Conservation (phyloP, 2,113 vertebrate species). For the Erythrolamprus reginae region DNA sequence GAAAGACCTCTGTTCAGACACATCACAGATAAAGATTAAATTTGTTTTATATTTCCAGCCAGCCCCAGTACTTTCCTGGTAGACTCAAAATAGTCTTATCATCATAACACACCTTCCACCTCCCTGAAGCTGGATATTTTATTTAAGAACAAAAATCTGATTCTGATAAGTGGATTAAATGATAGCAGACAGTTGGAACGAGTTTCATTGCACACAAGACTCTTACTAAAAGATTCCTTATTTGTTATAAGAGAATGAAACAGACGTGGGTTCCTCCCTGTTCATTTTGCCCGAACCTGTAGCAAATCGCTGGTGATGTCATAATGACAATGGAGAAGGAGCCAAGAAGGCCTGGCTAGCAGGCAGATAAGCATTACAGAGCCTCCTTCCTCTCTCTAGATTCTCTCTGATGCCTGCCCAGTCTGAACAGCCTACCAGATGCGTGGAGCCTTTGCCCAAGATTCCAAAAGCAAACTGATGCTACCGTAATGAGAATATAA, state of each 20-base stretch:
- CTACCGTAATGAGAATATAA: no score
- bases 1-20: neutral
- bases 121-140: neutral
- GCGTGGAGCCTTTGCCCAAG: no score
- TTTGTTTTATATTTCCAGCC: neutral
- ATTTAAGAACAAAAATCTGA: neutral
- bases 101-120: rapidly evolving
- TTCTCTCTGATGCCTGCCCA: no score
- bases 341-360: no score
- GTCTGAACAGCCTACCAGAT: no score
- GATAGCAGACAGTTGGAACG: slow-evolving; percentile 5
- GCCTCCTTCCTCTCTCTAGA: no score
- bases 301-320: no score
- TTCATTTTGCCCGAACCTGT: no score
- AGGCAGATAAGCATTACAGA: no score
- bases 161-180: slow-evolving; percentile 10
- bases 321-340: no score
- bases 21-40: neutral
- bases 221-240: slow-evolving; percentile 30
- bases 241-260: slow-evolving; percentile 46
- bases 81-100: rapidly evolving
- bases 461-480: no score
- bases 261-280: no score
- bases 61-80: neutral
- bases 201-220: neutral